Base-by-base conservation (phyloP, 2,888 invertebrate genomes). In the Nomada flava region DNA sequence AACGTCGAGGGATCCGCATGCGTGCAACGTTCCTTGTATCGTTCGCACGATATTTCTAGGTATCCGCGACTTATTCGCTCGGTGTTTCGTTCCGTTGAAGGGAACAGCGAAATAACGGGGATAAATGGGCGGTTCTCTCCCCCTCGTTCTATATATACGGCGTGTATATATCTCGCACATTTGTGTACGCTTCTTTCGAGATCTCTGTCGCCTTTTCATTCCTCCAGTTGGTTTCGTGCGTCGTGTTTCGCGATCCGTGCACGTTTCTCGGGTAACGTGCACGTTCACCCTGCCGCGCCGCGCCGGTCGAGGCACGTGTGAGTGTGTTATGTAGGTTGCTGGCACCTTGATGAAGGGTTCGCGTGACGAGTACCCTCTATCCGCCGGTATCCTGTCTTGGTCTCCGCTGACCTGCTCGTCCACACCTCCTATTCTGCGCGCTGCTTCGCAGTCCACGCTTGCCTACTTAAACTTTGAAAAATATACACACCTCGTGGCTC, bases 331-430 rank as follows among this genome's bases (percentile, higher is more conserved):
- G 90, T 91, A 91, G 90, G 90, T 91, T 92, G 92, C 90, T 89
- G 89, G 90, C 87, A 88, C 89, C 91, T 91, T 93, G 94, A 93
- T 94, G 93, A 93, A 93, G 93, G 92, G 92, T 93, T 93, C 92
- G 93, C 93, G 93, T 93, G 93, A 93, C 92, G 92, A 91, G 90
- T 90, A 87, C 88, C 87, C 88, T 88, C 86, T 89, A 89, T 92
- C 90, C 87, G 85, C 89, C 78, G 82, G 84, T 94, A 94, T 90
- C 91, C 93, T 89, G 89, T 93, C 91, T 89, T 86, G 89, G 78
- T 93, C 91, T 89, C 86, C 72, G 79, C 86, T 89, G 89, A 90
- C 90, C 90, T 86, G 89, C 89, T 93, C 90, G 92, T 92, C 92
- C 91, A 90, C 92, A 91, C 91, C 92, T 92, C 92, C 92, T 92